These are phyloP conservation scores for Cervus canadensis DNA, from an alignment of 2,113 vertebrate genomes.

Conservation along the genomic window DNA sequence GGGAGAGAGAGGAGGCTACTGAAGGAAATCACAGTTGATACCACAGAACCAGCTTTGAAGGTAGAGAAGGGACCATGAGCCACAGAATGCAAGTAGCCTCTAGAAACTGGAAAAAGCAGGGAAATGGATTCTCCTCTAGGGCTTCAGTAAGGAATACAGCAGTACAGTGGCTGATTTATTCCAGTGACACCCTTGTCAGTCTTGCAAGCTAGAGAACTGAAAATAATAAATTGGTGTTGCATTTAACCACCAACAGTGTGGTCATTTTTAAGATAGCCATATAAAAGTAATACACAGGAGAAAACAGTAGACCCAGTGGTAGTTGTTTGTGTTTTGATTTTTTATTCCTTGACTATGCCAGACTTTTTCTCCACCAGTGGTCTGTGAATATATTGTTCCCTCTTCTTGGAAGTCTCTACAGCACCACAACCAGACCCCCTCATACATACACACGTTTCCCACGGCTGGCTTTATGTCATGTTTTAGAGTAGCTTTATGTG, in stretches of 20 bases:
- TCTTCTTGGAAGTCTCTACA: neutral
- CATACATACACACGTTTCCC: neutral
- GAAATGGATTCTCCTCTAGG: neutral
- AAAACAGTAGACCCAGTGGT: neutral
- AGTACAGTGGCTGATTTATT: neutral
- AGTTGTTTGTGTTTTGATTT: neutral
- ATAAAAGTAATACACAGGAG: neutral
- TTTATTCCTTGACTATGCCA: neutral
- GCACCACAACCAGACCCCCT: neutral
- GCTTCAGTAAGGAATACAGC: neutral
- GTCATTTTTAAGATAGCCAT: neutral
- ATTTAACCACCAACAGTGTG: neutral
- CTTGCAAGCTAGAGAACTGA: neutral
- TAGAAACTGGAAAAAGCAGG: neutral
- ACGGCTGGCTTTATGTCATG: neutral
- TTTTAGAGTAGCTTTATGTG: neutral
- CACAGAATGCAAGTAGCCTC: neutral
- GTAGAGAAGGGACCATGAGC: neutral
- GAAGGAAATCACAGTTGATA: neutral
- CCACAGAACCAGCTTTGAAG: neutral
- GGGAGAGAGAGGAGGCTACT: neutral
- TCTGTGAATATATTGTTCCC: neutral
- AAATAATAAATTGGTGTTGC: neutral
- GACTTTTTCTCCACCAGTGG: fast-evolving
- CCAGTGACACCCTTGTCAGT: neutral